phyloP scores from a whole-genome alignment of 2,113 vertebrate genomes.

The Caloenas nicobarica region DNA sequence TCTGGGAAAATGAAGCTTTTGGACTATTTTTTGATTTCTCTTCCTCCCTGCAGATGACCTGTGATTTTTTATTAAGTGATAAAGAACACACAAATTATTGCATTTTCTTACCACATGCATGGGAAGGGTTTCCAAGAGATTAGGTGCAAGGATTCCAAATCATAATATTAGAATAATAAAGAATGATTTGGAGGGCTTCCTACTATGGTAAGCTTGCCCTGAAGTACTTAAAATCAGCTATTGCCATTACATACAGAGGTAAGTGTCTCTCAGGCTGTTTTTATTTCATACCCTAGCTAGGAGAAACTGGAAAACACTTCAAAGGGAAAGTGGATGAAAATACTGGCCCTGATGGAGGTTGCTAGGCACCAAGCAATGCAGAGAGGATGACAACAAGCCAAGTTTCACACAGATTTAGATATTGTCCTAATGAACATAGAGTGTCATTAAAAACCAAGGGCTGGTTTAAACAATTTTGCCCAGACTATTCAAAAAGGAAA shows the following conservation, averaged over 20 bases:
- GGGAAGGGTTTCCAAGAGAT: neutral
- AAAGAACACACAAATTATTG: neutral
- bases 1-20: neutral
- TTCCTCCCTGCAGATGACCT: neutral
- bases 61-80: neutral
- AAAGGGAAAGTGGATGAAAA: conserved; percentile 40
- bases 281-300: conserved; percentile 23
- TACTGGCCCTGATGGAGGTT: conserved; percentile 52
- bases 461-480: neutral
- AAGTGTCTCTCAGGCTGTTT: conserved; percentile 38
- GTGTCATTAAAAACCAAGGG: conserved; percentile 15
- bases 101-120: neutral
- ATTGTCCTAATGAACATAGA: conserved; percentile 37
- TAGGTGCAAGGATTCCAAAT: conserved; percentile 28
- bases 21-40: neutral
- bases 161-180: conserved; percentile 14
- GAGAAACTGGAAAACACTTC: conserved; percentile 58
- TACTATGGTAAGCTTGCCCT: neutral
- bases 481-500: neutral
- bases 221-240: conserved; percentile 45
- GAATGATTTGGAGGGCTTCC: conserved; percentile 25
- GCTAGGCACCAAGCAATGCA: conserved; percentile 69
- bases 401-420: conserved; percentile 44
- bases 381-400: conserved; percentile 43
- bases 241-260: neutral